Evolutionary conservation across 2,113 vertebrate genomes (phyloP).

Genomic region (Holacanthus passer): DNA sequence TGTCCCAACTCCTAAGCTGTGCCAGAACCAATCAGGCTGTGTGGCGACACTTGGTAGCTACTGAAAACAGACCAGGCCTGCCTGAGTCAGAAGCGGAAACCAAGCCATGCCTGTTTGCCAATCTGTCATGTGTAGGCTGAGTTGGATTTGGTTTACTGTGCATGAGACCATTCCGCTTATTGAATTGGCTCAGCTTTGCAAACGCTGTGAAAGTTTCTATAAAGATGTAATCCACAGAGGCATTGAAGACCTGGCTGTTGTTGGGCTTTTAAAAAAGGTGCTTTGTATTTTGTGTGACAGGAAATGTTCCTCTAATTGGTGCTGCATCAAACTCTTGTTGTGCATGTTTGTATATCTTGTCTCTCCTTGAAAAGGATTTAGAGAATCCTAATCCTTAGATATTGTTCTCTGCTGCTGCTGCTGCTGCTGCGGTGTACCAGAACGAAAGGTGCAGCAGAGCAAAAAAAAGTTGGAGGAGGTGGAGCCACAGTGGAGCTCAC

Average conservation of each 20-base stretch:
- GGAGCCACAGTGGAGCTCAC: not conserved
- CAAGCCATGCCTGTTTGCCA: conserved; percentile 47
- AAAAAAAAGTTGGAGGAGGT: conserved; percentile 11
- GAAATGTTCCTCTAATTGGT: not conserved
- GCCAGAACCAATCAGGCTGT: conserved; percentile 39
- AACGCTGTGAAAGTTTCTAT: conserved; percentile 34
- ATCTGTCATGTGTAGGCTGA: conserved; percentile 68
- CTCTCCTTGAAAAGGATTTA: not conserved
- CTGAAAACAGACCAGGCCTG: conserved; percentile 52
- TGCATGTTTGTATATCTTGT: not conserved
- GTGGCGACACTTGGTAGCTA: conserved; percentile 41
- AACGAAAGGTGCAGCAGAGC: not conserved
- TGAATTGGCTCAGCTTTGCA: conserved; percentile 5
- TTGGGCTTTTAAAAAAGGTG: not conserved
- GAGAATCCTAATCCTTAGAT: conserved; percentile 6
- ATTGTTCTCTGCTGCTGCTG: no score
- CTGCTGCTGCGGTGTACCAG: not conserved
- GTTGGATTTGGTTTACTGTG: conserved; percentile 27
- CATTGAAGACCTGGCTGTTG: not conserved
- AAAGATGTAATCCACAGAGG: not conserved
- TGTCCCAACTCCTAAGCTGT: not conserved
- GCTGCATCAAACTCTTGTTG: not conserved
- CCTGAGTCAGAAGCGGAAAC: conserved; percentile 59
- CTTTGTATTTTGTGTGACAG: conserved; percentile 10
- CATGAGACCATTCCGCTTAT: conserved; percentile 19